Conservation (phyloP, 2,113 vertebrate species). For the Progne subis region DNA sequence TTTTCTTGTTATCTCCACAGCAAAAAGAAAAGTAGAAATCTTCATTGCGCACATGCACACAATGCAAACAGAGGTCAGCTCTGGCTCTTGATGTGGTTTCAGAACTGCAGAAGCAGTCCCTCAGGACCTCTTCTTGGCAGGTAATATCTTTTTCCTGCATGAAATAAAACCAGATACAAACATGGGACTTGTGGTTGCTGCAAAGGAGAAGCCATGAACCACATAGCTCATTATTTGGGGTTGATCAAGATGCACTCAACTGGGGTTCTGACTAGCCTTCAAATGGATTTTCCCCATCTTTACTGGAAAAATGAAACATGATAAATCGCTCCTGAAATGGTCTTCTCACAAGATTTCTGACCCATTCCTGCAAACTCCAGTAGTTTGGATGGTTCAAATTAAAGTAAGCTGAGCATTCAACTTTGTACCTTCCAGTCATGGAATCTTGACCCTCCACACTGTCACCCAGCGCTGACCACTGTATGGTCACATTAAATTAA, state of each 20-base stretch:
- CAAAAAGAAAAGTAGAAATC: not conserved
- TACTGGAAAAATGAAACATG: not conserved
- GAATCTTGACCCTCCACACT: not conserved
- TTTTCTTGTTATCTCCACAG: not conserved
- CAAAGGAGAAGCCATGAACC: not conserved
- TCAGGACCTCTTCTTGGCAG: not conserved
- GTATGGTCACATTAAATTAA: not conserved
- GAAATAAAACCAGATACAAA: constrained; percentile 6
- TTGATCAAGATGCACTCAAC: not conserved
- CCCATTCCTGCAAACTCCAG: not conserved
- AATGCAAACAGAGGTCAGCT: not conserved
- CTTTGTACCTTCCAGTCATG: not conserved
- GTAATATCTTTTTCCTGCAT: not conserved
- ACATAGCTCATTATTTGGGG: not conserved
- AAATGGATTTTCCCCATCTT: not conserved
- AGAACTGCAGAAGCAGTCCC: not conserved
- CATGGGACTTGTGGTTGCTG: not conserved
- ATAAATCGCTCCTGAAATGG: not conserved
- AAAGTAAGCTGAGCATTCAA: not conserved
- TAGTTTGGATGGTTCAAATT: not conserved
- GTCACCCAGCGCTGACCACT: not conserved
- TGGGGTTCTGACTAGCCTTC: not conserved
- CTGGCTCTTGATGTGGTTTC: not conserved
- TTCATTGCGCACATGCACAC: not conserved
- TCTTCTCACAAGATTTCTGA: not conserved